phyloP scores from a whole-genome alignment of 2,797 vertebrate species.

The Cercopithecus mitis region DNA sequence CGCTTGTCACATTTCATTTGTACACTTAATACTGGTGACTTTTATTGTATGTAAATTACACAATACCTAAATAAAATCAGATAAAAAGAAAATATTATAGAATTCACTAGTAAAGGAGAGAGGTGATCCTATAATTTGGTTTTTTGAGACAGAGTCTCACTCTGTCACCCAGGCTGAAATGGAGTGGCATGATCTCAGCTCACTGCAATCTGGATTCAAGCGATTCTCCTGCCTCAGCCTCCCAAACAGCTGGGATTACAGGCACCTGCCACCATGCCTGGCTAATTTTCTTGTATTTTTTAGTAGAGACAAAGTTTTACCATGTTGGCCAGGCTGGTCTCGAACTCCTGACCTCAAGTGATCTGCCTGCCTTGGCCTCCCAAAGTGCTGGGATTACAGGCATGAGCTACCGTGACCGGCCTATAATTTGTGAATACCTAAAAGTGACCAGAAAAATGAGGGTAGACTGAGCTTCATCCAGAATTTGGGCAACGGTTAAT shows the following conservation, averaged over 20 bases:
- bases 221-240: not conserved
- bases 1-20: not conserved
- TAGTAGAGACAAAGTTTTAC: too few relatives aligned
- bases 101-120: not conserved
- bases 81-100: not conserved
- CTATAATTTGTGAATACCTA: not conserved
- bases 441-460: not conserved
- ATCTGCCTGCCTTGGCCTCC: not conserved
- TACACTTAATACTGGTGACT: not conserved
- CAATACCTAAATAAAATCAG: not conserved
- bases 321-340: not conserved
- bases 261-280: not conserved
- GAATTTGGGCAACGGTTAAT: not conserved
- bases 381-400: not conserved
- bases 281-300: not conserved
- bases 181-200: not conserved
- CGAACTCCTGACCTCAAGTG: not conserved
- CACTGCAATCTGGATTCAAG: not conserved
- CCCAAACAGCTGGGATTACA: too few relatives aligned
- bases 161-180: not conserved
- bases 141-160: not conserved
- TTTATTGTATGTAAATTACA: not conserved
- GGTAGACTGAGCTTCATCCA: not conserved
- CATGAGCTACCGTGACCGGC: not conserved
- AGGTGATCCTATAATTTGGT: not conserved